Conservation (phyloP, 2,888 invertebrate genomes). For the Drosophila paracracens region DNA sequence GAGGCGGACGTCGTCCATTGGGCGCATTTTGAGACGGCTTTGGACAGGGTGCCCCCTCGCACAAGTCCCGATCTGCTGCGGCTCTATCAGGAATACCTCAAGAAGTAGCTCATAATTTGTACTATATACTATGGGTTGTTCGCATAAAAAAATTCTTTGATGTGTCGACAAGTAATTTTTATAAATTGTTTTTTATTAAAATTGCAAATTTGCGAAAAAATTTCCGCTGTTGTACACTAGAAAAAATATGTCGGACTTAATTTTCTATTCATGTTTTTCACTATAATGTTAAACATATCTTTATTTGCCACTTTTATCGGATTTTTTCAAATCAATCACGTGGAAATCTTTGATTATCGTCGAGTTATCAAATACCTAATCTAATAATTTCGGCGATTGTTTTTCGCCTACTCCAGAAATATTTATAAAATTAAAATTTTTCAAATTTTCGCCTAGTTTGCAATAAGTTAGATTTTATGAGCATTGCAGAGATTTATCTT, state of each 20-base stretch:
- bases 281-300: neutral
- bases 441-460: neutral
- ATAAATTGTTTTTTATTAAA: neutral
- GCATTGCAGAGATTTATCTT: neutral
- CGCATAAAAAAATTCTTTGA: neutral
- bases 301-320: neutral
- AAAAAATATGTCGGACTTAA: no score
- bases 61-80: slow-evolving; percentile 90
- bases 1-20: slow-evolving; percentile 87
- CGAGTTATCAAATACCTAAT: neutral
- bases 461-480: neutral
- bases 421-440: neutral
- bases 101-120: slow-evolving; percentile 68
- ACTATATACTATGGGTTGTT: neutral
- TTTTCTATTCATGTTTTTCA: neutral
- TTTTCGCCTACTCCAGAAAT: neutral
- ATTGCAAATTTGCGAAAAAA: neutral
- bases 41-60: slow-evolving; percentile 90
- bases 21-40: slow-evolving; percentile 90
- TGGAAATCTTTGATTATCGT: neutral
- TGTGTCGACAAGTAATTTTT: neutral
- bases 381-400: neutral
- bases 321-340: neutral
- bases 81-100: slow-evolving; percentile 89
- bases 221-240: fast-evolving